Conservation (phyloP, 2,113 vertebrate genomes). For the Hydropotes inermis region DNA sequence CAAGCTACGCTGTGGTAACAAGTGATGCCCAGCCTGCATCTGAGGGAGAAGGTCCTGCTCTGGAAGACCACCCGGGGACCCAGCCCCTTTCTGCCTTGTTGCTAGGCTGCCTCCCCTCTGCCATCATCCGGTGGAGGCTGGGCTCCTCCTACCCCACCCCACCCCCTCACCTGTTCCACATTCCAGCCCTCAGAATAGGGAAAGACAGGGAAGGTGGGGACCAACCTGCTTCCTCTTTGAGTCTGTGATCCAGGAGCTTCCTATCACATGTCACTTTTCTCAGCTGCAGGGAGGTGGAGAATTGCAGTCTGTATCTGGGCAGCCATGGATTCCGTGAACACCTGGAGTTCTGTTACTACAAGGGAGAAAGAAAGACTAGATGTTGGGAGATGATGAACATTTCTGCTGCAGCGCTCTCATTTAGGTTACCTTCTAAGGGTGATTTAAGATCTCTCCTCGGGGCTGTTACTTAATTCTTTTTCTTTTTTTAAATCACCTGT, state of each 20-base stretch:
- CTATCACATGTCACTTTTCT: neutral
- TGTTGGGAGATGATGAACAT: neutral
- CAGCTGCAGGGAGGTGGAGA: neutral
- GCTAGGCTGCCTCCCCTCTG: neutral
- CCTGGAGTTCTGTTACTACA: neutral
- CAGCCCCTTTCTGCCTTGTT: neutral
- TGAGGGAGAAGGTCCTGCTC: neutral
- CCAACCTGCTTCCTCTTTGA: neutral
- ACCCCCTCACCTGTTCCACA: neutral
- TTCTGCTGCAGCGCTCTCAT: neutral
- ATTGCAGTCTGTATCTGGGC: fast-evolving
- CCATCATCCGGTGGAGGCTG: neutral
- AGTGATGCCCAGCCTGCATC: neutral
- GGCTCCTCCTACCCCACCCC: neutral
- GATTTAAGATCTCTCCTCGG: neutral
- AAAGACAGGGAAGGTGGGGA: neutral
- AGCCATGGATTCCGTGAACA: neutral
- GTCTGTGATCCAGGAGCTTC: neutral
- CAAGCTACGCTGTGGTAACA: neutral
- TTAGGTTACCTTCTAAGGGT: neutral
- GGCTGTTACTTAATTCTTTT: neutral
- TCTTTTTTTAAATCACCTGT: neutral
- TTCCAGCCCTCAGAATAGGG: neutral
- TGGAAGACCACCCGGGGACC: neutral
- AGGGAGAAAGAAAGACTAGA: neutral